Evolutionary conservation across 2,113 vertebrate genomes (phyloP).

Genomic region (Dissostichus mawsoni): DNA sequence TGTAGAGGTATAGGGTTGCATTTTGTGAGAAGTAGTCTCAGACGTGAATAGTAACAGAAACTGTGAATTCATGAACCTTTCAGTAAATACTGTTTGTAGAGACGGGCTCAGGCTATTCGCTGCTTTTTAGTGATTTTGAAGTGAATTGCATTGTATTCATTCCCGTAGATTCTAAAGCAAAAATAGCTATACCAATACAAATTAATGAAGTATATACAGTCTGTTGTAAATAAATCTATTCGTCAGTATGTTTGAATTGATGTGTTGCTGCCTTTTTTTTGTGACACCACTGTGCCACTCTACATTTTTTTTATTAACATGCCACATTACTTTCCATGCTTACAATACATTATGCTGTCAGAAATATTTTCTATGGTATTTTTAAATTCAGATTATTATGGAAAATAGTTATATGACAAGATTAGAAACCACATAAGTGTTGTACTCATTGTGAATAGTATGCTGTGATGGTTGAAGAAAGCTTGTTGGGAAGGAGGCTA

Average conservation of each 20-base stretch:
- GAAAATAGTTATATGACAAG: not conserved
- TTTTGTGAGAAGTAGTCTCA: constrained; percentile 38
- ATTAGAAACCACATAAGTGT: not conserved
- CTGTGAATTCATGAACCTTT: constrained; percentile 42
- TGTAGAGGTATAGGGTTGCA: not conserved
- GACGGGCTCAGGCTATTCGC: not conserved
- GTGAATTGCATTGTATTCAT: constrained; percentile 14
- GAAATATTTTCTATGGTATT: not conserved
- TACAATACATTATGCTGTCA: not conserved
- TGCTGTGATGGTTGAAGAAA: not conserved
- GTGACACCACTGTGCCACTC: too few species aligned
- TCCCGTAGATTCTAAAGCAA: constrained; percentile 14
- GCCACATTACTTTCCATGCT: not conserved
- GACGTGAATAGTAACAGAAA: constrained; percentile 1
- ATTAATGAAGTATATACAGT: constrained; percentile 4
- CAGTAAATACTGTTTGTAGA: constrained; percentile 54
- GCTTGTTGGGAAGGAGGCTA: too few species aligned
- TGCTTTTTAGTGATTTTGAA: constrained; percentile 38
- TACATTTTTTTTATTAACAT: not conserved
- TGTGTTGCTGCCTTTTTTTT: not conserved
- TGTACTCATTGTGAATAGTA: not conserved
- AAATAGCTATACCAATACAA: constrained; percentile 21
- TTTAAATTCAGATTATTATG: not conserved
- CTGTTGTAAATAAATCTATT: constrained; percentile 12
- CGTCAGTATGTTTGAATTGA: constrained; percentile 5